These are phyloP conservation scores for Melopsittacus undulatus DNA, from an alignment of 2,797 vertebrate genomes.

Conservation along the genomic window DNA sequence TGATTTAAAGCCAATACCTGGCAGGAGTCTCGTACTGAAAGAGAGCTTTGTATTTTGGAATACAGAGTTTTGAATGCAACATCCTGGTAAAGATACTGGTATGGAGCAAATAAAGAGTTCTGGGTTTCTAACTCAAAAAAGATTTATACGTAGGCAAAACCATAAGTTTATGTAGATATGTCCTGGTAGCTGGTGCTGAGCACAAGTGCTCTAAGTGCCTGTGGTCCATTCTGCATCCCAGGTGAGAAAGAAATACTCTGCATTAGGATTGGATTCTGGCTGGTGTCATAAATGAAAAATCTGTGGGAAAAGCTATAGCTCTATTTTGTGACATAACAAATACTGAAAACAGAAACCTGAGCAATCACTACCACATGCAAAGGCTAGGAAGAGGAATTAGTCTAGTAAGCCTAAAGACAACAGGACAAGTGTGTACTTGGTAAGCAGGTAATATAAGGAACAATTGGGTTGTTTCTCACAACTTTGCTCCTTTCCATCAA, in stretches of 20 bases:
- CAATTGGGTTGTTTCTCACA: background rate
- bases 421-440: background rate
- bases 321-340: background rate
- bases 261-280: accelerated
- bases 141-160: background rate
- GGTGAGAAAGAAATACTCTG: background rate
- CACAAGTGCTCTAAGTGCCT: background rate
- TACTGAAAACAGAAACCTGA: background rate
- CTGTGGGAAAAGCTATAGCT: background rate
- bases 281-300: background rate
- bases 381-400: background rate
- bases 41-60: background rate
- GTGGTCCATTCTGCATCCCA: background rate
- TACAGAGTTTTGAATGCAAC: background rate
- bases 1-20: background rate
- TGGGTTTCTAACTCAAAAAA: background rate
- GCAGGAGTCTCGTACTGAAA: background rate
- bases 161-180: background rate
- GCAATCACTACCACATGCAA: accelerated
- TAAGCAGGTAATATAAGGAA: background rate
- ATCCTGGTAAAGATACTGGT: background rate
- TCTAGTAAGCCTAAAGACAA: background rate
- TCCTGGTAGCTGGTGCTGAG: background rate
- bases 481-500: background rate
- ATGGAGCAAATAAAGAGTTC: background rate